Conservation (phyloP, 1,140 invertebrate species). For the Kradibia gibbosae region DNA sequence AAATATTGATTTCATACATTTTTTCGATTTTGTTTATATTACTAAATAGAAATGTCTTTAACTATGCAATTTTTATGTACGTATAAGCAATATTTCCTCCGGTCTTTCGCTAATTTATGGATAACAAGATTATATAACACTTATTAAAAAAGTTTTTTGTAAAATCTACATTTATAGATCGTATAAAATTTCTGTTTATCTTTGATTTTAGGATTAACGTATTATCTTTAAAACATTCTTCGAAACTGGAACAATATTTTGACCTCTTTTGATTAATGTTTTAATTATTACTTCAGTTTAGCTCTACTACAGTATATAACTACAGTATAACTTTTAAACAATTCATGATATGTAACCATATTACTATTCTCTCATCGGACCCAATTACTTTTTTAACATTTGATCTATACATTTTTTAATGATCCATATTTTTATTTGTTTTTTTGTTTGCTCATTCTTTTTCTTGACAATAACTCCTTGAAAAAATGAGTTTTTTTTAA, state of each 20-base stretch:
- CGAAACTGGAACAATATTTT: not conserved
- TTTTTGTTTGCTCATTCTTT: not conserved
- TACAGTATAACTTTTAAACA: no score
- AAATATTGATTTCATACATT: no score
- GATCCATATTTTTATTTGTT: not conserved
- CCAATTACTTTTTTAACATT: not conserved
- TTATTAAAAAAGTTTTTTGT: no score
- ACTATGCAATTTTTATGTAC: no score
- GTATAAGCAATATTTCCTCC: no score
- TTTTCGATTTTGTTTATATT: no score
- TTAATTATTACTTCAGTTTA: constrained; percentile 13
- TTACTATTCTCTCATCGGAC: no score
- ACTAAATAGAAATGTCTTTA: no score
- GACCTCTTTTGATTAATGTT: not conserved
- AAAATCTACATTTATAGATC: no score
- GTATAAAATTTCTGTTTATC: not conserved
- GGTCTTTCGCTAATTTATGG: no score
- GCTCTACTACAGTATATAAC: not conserved
- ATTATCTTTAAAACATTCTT: not conserved
- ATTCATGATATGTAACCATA: no score
- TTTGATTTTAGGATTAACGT: not conserved
- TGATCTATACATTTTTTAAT: not conserved
- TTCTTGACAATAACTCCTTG: not conserved
- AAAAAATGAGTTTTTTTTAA: not conserved
- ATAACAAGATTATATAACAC: no score